Evolutionary conservation across 2,888 invertebrate genomes (phyloP).

Genomic region (Aphodius sticticus): DNA sequence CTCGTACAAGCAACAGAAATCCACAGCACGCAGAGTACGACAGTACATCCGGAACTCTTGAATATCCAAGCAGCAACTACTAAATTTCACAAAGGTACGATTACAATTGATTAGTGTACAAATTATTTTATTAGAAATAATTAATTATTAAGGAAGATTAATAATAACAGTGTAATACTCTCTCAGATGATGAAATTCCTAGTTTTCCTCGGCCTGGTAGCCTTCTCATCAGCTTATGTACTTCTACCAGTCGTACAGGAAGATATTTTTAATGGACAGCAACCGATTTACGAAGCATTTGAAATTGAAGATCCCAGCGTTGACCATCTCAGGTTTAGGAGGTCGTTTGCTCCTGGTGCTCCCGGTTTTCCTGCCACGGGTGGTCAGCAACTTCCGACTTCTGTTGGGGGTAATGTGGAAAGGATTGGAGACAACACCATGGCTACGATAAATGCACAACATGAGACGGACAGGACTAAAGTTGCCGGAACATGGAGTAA

Average conservation of each 20-base stretch:
- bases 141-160: not conserved
- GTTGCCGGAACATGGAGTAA: slow-evolving; percentile 29
- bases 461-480: slow-evolving; percentile 25
- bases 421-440: slow-evolving; percentile 23
- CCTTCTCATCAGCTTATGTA: slow-evolving; percentile 20
- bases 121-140: not conserved
- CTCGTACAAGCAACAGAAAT: slow-evolving; percentile 5
- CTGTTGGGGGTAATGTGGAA: slow-evolving; percentile 17
- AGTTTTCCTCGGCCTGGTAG: slow-evolving; percentile 16
- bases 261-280: slow-evolving; percentile 9
- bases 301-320: not conserved
- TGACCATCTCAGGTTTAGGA: slow-evolving; percentile 5
- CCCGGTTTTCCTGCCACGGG: not conserved
- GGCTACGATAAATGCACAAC: slow-evolving; percentile 27
- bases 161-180: not conserved
- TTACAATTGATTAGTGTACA: too few species aligned
- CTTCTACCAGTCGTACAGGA: slow-evolving; percentile 16
- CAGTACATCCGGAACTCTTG: not conserved
- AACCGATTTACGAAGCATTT: not conserved
- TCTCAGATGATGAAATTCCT: slow-evolving; percentile 14
- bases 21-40: not conserved
- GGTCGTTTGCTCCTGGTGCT: slow-evolving; percentile 26
- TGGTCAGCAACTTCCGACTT: slow-evolving; percentile 13
- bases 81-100: not conserved
- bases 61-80: not conserved